phyloP scores from a whole-genome alignment of 2,113 vertebrate species.

The Plotosus lineatus region DNA sequence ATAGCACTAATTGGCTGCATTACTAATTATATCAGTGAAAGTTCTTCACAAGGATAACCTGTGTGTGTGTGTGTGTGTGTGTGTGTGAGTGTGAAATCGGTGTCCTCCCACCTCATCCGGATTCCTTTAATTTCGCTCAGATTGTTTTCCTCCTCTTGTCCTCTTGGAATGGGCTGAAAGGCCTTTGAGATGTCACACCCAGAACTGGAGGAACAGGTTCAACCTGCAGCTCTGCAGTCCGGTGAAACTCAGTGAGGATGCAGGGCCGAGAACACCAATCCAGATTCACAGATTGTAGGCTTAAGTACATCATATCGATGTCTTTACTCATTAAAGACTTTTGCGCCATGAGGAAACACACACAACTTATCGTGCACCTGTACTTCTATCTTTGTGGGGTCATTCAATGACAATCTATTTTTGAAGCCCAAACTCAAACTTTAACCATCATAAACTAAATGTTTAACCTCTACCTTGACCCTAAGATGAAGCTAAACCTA shows the following conservation, averaged over 20 bases:
- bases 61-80: neutral
- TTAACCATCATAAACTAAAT: too few relatives aligned
- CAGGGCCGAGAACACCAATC: neutral
- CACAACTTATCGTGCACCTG: too few relatives aligned
- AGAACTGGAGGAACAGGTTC: constrained; percentile 64
- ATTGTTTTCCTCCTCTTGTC: constrained; percentile 28
- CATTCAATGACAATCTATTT: too few relatives aligned
- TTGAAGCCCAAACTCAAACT: too few relatives aligned
- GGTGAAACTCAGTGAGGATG: constrained; percentile 20
- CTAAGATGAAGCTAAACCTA: too few relatives aligned
- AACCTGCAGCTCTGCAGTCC: constrained; percentile 63
- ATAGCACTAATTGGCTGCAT: neutral
- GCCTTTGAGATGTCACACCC: constrained; percentile 42
- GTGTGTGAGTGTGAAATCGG: neutral
- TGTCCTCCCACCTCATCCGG: constrained; percentile 13
- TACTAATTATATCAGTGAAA: neutral
- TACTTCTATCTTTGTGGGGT: too few relatives aligned
- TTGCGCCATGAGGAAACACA: too few relatives aligned
- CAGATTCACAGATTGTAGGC: neutral
- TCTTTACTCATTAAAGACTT: too few relatives aligned
- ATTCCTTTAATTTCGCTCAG: constrained; percentile 58
- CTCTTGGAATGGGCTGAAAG: constrained; percentile 20
- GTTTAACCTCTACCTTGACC: too few relatives aligned
- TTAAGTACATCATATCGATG: neutral
- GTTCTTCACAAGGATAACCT: neutral